Evolutionary conservation across 2,113 vertebrate species (phyloP), one percentile per base, ranked within the genome.

Genomic region (Hippocampus mohnikei): DNA sequence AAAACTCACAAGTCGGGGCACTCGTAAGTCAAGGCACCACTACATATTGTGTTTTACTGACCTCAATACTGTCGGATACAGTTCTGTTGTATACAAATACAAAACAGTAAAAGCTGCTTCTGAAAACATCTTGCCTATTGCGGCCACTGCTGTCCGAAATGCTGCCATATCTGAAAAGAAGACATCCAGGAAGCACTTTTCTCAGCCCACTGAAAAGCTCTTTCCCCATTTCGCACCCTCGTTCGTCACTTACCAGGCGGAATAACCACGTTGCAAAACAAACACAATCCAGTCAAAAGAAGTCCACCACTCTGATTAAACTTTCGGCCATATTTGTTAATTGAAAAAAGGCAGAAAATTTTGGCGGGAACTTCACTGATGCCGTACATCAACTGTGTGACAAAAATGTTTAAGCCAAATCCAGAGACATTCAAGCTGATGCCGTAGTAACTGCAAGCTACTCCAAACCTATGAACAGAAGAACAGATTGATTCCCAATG

Each of bases 41-140:
- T 16, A 1, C 5, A 33, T 16, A 33, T 60, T 16, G 15, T 71
- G 25, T 72, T 48, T 48, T 66, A 20, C 33, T 70, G 41, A 97
- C 95, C 95, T 92, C 56, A 97, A 74, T 1, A 96, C 91, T 0
- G 95, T 97, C n/a, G 96, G 96, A 79, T 92, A 96, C 69, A 97
- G 85, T 78, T 97, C 96, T 0, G 92, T 92, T 2, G 94, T 95
- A 82, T 91, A 96, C 68, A 98, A 81, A 83, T 66, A 93, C 8
- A 92, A 73, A 0, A 93, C 93, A 0, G 93, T 95, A 83, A 97
- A 98, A 0, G 96, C 91, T 50, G 89, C 93, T 85, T 97, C 95
- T 7, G 94, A 94, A 73, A 93, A 87, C 18, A 90, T 90, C 86
- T 96, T 97, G 64, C 93, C 95, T 58, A 92, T 23, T 37, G 94